Evolutionary conservation across 2,797 vertebrate genomes (phyloP), one percentile per base, ranked within the genome.

Genomic region (Gadopsis marmoratus): DNA sequence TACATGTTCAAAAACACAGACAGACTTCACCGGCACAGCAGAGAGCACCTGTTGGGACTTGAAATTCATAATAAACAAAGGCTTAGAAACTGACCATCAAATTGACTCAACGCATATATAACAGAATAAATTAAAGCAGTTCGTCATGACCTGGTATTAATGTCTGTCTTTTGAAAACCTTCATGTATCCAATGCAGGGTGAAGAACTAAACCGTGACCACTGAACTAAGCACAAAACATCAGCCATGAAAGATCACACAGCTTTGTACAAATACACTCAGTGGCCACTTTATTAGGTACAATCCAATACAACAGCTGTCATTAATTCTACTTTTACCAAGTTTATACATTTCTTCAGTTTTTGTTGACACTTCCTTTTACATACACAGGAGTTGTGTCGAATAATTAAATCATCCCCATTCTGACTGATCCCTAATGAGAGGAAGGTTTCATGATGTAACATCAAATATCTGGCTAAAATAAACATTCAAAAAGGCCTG

Each of bases 41-140:
- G 39, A 81, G 66, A 81, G 66, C 84, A 87, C 86, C 83, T 88
- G 88, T 65, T 68, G 58, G 43, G 60, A 86, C 59, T 71, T 68
- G 26, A 70, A 56, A 58, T 39, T 76, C 31, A n/a, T 33, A 67
- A 72, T 62, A 82, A 55, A 60, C 2, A 0, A 45, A 56, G 58
- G 12, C 12, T 74, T 74, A 56, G 17, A 67, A 71, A 75, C 70
- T 75, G 4, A 64, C 21, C 37, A 58, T 56, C 23, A 65, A 56
- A 71, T 13, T 56, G 35, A 71, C 39, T 63, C 14, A 45, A 17
- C 2, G 0, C 37, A 45, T 45, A 6, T 35, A 31, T 26, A 76
- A 35, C 65, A 66, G 56, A 75, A 35, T 73, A 61, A 37, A 45
- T 68, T 35, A 69, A 68, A 43, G 26, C 26, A 21, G 48, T 73